phyloP scores from a whole-genome alignment of 2,797 vertebrate species.

The Hemibagrus guttatus region DNA sequence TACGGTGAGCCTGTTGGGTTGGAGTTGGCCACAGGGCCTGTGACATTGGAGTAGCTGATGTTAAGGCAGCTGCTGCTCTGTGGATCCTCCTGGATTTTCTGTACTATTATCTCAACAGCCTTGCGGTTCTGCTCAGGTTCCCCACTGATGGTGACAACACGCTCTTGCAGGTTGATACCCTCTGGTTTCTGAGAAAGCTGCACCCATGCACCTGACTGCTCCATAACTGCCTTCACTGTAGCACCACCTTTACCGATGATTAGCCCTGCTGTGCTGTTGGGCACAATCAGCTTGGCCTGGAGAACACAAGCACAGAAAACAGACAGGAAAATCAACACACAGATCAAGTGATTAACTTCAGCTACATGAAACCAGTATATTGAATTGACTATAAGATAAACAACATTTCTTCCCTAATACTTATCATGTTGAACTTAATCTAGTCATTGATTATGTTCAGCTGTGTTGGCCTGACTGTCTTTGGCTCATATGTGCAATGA shows the following conservation, averaged over 20 bases:
- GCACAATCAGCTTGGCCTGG: slow-evolving; percentile 93
- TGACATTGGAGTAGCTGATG: slow-evolving; percentile 94
- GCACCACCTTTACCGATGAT: slow-evolving; percentile 94
- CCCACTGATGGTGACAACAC: slow-evolving; percentile 93
- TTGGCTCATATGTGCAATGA: slow-evolving; percentile 25
- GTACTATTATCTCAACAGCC: slow-evolving; percentile 91
- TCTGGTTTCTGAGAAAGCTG: slow-evolving; percentile 95
- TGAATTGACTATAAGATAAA: slow-evolving; percentile 7
- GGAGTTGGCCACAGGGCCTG: slow-evolving; percentile 93
- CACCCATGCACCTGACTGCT: slow-evolving; percentile 94
- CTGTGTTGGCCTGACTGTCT: slow-evolving; percentile 21
- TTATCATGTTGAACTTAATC: slow-evolving; percentile 21
- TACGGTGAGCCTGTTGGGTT: slow-evolving; percentile 95
- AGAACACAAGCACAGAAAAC: slow-evolving; percentile 46
- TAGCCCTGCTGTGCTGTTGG: slow-evolving; percentile 92
- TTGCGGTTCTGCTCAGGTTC: slow-evolving; percentile 92
- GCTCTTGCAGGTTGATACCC: slow-evolving; percentile 93
- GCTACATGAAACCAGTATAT: neutral
- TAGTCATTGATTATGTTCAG: slow-evolving; percentile 21
- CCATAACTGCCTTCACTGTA: slow-evolving; percentile 93
- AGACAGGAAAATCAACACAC: slow-evolving; percentile 8
- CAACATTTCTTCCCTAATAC: neutral
- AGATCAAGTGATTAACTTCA: neutral
- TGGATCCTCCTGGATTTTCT: slow-evolving; percentile 95
- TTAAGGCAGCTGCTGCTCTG: slow-evolving; percentile 96